Conservation (phyloP, 2,888 invertebrate genomes). For the Sinelater perroti region DNA sequence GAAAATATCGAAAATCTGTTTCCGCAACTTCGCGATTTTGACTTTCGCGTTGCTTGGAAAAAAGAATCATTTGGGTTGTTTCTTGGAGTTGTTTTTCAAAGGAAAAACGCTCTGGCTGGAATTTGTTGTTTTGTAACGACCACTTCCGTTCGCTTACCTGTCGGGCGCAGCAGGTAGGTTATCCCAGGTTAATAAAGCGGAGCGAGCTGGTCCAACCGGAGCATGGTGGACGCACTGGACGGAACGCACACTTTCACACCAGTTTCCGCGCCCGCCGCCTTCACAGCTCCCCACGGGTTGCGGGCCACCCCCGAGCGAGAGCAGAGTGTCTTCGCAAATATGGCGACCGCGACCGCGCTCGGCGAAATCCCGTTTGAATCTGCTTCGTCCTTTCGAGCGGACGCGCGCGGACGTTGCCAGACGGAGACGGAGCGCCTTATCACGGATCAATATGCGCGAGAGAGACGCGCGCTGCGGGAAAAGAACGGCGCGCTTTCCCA, state of each 20-base stretch:
- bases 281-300: conserved; percentile 22
- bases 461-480: conserved; percentile 10
- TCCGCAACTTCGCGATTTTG: too few relatives aligned
- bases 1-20: too few relatives aligned
- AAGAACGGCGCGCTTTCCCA: conserved; percentile 25
- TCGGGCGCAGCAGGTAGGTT: conserved; percentile 33
- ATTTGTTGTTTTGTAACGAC: too few relatives aligned
- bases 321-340: conserved; percentile 31
- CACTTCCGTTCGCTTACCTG: conserved; percentile 38
- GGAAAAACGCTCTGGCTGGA: too few relatives aligned
- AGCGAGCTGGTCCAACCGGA: conserved; percentile 30
- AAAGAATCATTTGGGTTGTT: too few relatives aligned
- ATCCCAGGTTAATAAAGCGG: conserved; percentile 22
- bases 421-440: conserved; percentile 23
- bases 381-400: conserved; percentile 31
- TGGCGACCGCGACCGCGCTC: conserved; percentile 41
- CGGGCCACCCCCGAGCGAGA: conserved; percentile 9
- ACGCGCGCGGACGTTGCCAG: conserved; percentile 12
- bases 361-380: conserved; percentile 44
- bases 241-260: conserved; percentile 16
- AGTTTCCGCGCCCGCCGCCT: background rate
- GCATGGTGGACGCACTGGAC: conserved; percentile 10
- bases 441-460: conserved; percentile 31
- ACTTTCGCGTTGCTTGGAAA: too few relatives aligned
- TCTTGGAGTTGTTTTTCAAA: too few relatives aligned